A percentile compares a stretch with the other conserved stretches of the same genome.
phyloP scores from a whole-genome alignment of 2,797 vertebrate genomes.

The Eospalax fontanierii region DNA sequence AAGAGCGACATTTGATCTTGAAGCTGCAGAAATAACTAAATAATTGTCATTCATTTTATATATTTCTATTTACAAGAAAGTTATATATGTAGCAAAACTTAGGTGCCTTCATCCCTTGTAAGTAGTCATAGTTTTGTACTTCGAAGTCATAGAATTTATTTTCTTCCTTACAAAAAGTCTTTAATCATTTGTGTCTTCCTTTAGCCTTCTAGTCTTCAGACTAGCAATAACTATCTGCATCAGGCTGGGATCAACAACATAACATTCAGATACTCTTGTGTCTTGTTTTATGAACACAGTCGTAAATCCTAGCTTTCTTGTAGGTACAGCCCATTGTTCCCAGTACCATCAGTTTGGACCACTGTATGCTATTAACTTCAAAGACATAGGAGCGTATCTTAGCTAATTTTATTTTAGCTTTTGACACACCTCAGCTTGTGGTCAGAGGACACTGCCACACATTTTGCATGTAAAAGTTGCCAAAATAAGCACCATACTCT shows the following conservation, averaged over 20 bases:
- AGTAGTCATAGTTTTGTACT: background rate
- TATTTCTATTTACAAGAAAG: background rate
- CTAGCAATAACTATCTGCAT: background rate
- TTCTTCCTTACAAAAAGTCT: background rate
- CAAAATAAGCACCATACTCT: background rate
- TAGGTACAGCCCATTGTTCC: background rate
- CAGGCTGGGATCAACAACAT: background rate
- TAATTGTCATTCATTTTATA: background rate
- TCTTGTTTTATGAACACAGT: background rate
- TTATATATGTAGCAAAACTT: background rate
- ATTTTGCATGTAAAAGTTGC: slow-evolving; percentile 11
- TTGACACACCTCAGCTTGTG: slow-evolving; percentile 2
- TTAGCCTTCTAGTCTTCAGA: background rate
- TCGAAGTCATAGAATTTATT: background rate
- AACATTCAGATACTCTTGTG: background rate
- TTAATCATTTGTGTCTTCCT: background rate
- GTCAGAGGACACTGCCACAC: background rate
- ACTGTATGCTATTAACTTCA: background rate
- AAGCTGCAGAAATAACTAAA: slow-evolving; percentile 20
- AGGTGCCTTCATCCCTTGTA: slow-evolving; percentile 14
- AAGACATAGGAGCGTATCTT: background rate
- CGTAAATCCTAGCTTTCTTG: background rate
- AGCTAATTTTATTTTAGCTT: slow-evolving; percentile 22
- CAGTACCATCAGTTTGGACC: background rate
- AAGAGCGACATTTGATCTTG: background rate